A percentile compares a stretch with the other conserved stretches of the same genome.
Conservation (phyloP, 2,113 vertebrate genomes). For the Potamarius usumacintae region DNA sequence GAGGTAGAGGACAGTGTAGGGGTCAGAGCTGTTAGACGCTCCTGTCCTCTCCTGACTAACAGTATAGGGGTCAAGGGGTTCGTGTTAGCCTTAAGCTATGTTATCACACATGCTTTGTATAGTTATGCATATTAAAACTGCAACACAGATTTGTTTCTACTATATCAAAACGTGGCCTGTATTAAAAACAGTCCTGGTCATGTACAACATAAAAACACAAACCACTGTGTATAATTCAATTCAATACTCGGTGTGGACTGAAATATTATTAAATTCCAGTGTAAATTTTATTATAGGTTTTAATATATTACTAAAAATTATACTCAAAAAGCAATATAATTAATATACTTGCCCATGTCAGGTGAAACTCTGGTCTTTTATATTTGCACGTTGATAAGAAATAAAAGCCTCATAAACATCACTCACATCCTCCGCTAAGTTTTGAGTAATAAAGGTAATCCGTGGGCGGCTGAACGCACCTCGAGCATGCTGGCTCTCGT, state of each 20-base stretch:
- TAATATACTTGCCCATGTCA: background rate
- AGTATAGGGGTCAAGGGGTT: constrained; percentile 28
- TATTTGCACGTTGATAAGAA: background rate
- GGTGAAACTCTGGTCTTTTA: background rate
- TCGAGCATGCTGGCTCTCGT: constrained; percentile 78
- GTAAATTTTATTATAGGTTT: background rate
- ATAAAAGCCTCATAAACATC: background rate
- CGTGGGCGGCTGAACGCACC: constrained; percentile 78
- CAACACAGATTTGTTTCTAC: constrained; percentile 2
- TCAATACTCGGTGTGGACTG: too few relatives aligned
- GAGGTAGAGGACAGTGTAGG: constrained; percentile 64
- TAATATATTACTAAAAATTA: background rate
- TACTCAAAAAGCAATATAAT: background rate
- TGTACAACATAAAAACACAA: constrained; percentile 13
- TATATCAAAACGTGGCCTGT: background rate
- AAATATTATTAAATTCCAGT: background rate
- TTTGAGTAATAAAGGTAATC: constrained; percentile 60
- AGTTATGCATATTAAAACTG: constrained; percentile 24
- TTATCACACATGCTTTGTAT: constrained; percentile 38
- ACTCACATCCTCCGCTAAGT: constrained; percentile 29
- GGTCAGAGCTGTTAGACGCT: constrained; percentile 44
- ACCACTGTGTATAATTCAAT: background rate
- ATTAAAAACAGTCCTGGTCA: constrained; percentile 10
- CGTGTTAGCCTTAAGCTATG: constrained; percentile 30
- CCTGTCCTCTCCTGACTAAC: constrained; percentile 36